Base-by-base conservation (phyloP, 2,113 vertebrate species). In the Gymnocephalus cernua region DNA sequence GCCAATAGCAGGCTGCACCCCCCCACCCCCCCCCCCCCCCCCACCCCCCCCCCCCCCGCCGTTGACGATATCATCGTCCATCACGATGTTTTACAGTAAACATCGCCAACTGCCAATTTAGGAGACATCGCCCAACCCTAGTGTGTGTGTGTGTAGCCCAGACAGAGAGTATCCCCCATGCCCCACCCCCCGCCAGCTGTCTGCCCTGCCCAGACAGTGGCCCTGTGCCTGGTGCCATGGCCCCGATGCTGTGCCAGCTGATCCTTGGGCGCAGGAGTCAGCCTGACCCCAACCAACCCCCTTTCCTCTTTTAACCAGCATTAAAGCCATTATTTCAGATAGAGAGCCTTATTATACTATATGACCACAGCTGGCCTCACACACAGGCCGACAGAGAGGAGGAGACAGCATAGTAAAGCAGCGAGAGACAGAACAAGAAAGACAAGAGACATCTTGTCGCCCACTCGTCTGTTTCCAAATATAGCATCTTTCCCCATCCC, bases 221-320 rank as follows among this genome's bases (percentile, higher is more conserved):
- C 85, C 79, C 80, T 47, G 84, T 82, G 91, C 91, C 93, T 92
- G 88, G 89, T 94, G 92, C 91, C 90, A 88, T 8, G 85, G 86
- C 79, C 83, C 77, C 67, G 66, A 86, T 63, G 67, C 84, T 56
- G 64, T 88, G 91, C 93, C 93, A 93, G 92, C 92, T 92, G 93
- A 94, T 92, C 82, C 69, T 47, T 38, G 77, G 80, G 79, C 41
- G 76, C 74, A 77, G 90, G 87, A 91, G 88, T 77, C 83, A 63
- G 86, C 57, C 78, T 88, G 85, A 85, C 86, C 90, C 76, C 38
- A 57, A 64, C 59, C 82, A 74, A 80, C 83, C 79, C 84, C 56
- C 66, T 56, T 74, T 58, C 47, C 58, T 68, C 66, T 59, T 92
- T 87, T 85, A 91, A 92, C 83, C 71, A 79, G 79, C 88, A 92